Evolutionary conservation across 2,888 invertebrate genomes (phyloP), one percentile per base, ranked within the genome.

Genomic region (Eueremaeus valkanovi): DNA sequence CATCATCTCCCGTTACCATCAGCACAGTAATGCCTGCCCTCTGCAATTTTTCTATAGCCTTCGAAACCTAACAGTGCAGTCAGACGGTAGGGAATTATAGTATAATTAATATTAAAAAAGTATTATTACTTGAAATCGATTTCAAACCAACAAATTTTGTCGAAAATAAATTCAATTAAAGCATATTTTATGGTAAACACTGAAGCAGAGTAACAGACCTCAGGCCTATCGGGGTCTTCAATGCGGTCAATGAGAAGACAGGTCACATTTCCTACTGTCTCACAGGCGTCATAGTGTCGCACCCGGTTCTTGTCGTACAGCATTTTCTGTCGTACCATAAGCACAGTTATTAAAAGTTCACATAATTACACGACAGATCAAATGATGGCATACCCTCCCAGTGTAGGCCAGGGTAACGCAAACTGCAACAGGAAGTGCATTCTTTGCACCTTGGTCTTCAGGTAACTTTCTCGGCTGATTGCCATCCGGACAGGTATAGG

Each of bases 181-280:
- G n/a, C n/a, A n/a, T n/a, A n/a, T n/a, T n/a, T n/a, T n/a, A n/a
- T n/a, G n/a, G n/a, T n/a, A n/a, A n/a, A n/a, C n/a, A n/a, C n/a
- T 40, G 40, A 9, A 40, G 5, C 8, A 24, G 9, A 21, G 27
- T 33, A 11, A 76, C 78, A 78, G 79, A 91, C 96, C 88, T 98
- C 99, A 24, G 94, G 92, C 83, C 99, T 88, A 78, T 99, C 99
- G 31, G 99, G 99, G 86, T 99, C 99, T 86, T 98, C 96, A 83
- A 98, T 97, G 79, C 99, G 99, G 79, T 97, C 95, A 78, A 99
- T 93, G 83, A 94, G 93, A 78, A 99, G 84, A 84, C 95, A 96
- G 75, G 97, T 99, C 73, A 99, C 99, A 86, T 99, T 99, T 81
- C 99, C 99, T 99, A 99, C 99, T 0, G 99, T 99, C 86, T 99